Evolutionary conservation across 2,113 vertebrate species (phyloP), one percentile per base, ranked within the genome.

Genomic region (Canis aureus): DNA sequence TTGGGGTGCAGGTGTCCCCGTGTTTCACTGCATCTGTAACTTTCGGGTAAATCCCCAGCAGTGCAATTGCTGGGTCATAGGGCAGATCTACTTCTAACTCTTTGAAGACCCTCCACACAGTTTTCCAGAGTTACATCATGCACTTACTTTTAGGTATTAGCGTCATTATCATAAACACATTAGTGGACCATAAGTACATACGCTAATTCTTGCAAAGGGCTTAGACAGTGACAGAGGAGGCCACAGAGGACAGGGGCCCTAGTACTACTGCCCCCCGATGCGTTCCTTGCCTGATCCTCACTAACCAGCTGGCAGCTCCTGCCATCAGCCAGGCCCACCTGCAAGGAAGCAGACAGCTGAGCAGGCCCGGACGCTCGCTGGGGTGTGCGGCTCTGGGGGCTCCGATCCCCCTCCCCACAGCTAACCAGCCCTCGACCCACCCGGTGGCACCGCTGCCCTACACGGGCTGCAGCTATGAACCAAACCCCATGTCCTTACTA

Each of bases 311-410:
- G 38, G 22, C 3, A 38, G n/a, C 20, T 51, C 10, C 43, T 23
- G 13, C 16, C 27, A 25, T 2, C 17, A 35, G 10, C 4, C 3
- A 12, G 6, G 11, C 11, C 16, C 20, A 5, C 49, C 43, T 3
- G 1, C 1, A 17, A 11, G 64, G 32, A 64, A 29, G 20, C 59
- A 32, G 55, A 49, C 1, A 57, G 27, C 6, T 29, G 11, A n/a
- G 43, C 51, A 10, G 19, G 15, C 27, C 57, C 19, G 4, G 16
- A 35, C 6, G 4, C 15, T 9, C 17, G 51, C 51, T 43, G 43
- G 4, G 55, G 35, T 4, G 7, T 2, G 0, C 0, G 1, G 29
- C 2, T 57, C 13, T 69, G 1, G 8, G 43, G 43, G 5, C 43
- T 43, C 43, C 43, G 6, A 43, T 4, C 38, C 43, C 43, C 43